A percentile compares a stretch with the other conserved stretches of the same genome.
phyloP scores from a whole-genome alignment of 92 coral and sea anemone genomes.

The Epizoanthus ramosus region DNA sequence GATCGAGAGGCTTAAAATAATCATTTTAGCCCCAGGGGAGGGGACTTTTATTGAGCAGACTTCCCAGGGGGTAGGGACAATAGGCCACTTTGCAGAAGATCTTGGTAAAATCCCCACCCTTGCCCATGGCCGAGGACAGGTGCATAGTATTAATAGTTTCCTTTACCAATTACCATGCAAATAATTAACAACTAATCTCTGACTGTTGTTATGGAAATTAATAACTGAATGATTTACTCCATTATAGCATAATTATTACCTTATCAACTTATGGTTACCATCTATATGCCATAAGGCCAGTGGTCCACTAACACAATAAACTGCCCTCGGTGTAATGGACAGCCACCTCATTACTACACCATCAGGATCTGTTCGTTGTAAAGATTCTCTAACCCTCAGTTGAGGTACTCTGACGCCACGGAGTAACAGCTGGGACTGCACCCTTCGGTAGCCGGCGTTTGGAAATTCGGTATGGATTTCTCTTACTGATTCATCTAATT shows the following conservation, averaged over 20 bases:
- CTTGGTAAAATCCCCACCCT: no score
- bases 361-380: slow-evolving; percentile 57
- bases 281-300: slow-evolving; percentile 63
- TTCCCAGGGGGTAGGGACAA: no score
- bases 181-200: no score
- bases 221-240: no score
- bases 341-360: slow-evolving; percentile 64
- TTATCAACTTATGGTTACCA: slow-evolving; percentile 51
- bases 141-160: no score
- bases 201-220: no score
- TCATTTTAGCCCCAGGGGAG: no score
- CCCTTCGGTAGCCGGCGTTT: slow-evolving; percentile 55
- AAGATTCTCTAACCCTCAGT: slow-evolving; percentile 50
- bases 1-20: no score
- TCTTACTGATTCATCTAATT: slow-evolving; percentile 37
- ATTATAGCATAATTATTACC: neutral
- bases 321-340: slow-evolving; percentile 57
- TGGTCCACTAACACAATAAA: slow-evolving; percentile 56
- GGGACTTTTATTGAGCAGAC: no score
- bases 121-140: no score
- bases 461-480: slow-evolving; percentile 50
- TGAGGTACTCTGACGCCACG: slow-evolving; percentile 40
- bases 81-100: no score
- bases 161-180: no score
- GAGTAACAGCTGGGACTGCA: slow-evolving; percentile 23